Percentiles rank a stretch among this genome's conserved stretches.
These are phyloP conservation scores for Argentina silus DNA, from an alignment of 2,797 vertebrate genomes.

Conservation along the genomic window DNA sequence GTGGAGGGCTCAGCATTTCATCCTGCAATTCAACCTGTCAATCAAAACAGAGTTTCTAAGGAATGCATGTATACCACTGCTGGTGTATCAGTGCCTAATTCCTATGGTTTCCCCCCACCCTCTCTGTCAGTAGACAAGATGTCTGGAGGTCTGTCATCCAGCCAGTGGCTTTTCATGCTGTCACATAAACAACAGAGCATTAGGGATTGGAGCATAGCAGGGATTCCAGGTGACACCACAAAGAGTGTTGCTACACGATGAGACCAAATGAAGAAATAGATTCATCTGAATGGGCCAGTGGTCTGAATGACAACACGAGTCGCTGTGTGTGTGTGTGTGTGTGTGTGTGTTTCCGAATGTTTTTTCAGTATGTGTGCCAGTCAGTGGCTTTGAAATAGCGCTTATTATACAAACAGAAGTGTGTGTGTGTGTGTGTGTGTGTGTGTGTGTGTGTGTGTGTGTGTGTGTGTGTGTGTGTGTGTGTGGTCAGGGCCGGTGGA, in stretches of 20 bases:
- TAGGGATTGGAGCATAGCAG: not conserved
- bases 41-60: no score
- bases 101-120: not conserved
- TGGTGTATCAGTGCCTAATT: no score
- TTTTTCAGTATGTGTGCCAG: conserved; percentile 25
- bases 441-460: not conserved
- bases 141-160: conserved; percentile 4
- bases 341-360: conserved; percentile 11
- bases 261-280: conserved; percentile 41
- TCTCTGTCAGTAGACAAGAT: not conserved
- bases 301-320: conserved; percentile 21
- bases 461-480: conserved; percentile 25
- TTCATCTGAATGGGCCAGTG: conserved; percentile 20
- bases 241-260: conserved; percentile 55
- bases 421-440: conserved; percentile 26
- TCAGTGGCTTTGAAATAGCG: conserved; percentile 30
- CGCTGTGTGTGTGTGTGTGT: conserved; percentile 7
- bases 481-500: conserved; percentile 70
- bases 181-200: not conserved
- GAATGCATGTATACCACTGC: no score
- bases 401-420: conserved; percentile 35
- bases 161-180: not conserved
- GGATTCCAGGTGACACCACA: conserved; percentile 28
- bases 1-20: no score
- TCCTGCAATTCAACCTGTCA: no score